Percentiles rank a stretch among this genome's conserved stretches.
These are phyloP conservation scores for Borostomias antarcticus DNA, from an alignment of 2,797 vertebrate genomes.

Conservation along the genomic window DNA sequence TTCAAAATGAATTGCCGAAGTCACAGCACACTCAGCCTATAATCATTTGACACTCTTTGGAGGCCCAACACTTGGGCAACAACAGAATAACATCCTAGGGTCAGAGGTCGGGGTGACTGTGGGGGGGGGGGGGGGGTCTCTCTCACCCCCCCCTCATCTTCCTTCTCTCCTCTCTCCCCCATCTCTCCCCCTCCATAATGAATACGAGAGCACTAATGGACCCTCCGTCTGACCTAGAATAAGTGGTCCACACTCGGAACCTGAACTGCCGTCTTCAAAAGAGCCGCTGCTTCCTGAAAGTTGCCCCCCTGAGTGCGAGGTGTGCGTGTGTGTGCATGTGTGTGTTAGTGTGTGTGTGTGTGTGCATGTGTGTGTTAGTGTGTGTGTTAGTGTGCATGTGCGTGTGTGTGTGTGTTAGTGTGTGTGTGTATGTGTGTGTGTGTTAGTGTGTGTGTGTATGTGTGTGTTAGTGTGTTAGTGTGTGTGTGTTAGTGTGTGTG, in stretches of 20 bases:
- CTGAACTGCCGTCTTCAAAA: slow-evolving; percentile 79
- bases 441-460: slow-evolving; percentile 13
- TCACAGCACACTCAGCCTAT: slow-evolving; percentile 12
- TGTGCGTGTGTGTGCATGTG: slow-evolving; percentile 12
- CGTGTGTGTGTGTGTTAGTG: slow-evolving; percentile 22
- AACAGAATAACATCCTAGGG: slow-evolving; percentile 74
- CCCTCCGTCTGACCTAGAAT: slow-evolving; percentile 68
- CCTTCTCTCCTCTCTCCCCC: slow-evolving; percentile 65
- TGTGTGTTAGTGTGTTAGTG: no score
- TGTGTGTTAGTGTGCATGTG: no score
- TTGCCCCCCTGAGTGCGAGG: slow-evolving; percentile 40
- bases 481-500: slow-evolving; percentile 8
- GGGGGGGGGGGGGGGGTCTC: no score
- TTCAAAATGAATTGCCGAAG: neutral
- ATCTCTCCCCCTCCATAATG: slow-evolving; percentile 70
- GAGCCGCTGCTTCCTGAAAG: slow-evolving; percentile 69
- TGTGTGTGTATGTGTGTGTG: slow-evolving; percentile 27
- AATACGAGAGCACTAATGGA: slow-evolving; percentile 77
- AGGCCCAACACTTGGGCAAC: slow-evolving; percentile 51
- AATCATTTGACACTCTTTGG: slow-evolving; percentile 38
- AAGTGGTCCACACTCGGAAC: slow-evolving; percentile 74
- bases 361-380: slow-evolving; percentile 22
- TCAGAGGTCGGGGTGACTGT: slow-evolving; percentile 65
- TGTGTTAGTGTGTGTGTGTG: no score
- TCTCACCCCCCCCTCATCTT: slow-evolving; percentile 62